phyloP scores from a whole-genome alignment of 2,797 vertebrate genomes.

The Rhinella marina region DNA sequence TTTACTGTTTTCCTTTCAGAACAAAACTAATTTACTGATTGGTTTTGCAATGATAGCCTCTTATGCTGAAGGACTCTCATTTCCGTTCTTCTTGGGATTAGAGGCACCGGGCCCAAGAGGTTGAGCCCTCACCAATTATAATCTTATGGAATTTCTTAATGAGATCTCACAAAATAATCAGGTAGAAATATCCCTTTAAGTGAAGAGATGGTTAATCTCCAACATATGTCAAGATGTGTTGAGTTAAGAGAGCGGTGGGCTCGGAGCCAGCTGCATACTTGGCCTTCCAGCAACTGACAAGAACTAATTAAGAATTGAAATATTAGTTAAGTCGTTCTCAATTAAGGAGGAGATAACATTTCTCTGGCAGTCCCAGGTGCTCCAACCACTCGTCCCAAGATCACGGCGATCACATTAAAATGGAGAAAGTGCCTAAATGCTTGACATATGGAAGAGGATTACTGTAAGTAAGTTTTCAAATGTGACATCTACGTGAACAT shows the following conservation, averaged over 20 bases:
- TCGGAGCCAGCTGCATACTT: constrained; percentile 66
- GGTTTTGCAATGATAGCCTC: too few species aligned
- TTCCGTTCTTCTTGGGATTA: not conserved
- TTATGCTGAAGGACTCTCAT: not conserved
- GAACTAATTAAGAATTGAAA: constrained; percentile 79
- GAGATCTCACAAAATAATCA: not conserved
- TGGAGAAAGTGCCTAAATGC: constrained; percentile 72
- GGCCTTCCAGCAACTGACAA: constrained; percentile 72
- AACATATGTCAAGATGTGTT: constrained; percentile 67
- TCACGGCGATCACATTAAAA: constrained; percentile 71
- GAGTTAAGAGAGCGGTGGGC: constrained; percentile 69
- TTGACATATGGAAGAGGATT: constrained; percentile 72
- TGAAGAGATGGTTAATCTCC: not conserved
- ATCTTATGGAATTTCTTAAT: not conserved
- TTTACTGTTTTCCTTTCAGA: too few species aligned
- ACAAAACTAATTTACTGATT: too few species aligned
- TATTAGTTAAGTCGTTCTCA: constrained; percentile 75
- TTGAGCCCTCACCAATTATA: not conserved
- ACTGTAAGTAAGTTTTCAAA: constrained; percentile 72
- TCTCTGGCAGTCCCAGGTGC: constrained; percentile 68
- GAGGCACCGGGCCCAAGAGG: not conserved
- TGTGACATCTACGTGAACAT: constrained; percentile 68
- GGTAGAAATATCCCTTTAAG: not conserved
- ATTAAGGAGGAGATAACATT: constrained; percentile 74
- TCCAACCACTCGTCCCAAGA: constrained; percentile 72